phyloP scores from a whole-genome alignment of 1,140 invertebrate species.

The Ceratoteleas bidentatus region DNA sequence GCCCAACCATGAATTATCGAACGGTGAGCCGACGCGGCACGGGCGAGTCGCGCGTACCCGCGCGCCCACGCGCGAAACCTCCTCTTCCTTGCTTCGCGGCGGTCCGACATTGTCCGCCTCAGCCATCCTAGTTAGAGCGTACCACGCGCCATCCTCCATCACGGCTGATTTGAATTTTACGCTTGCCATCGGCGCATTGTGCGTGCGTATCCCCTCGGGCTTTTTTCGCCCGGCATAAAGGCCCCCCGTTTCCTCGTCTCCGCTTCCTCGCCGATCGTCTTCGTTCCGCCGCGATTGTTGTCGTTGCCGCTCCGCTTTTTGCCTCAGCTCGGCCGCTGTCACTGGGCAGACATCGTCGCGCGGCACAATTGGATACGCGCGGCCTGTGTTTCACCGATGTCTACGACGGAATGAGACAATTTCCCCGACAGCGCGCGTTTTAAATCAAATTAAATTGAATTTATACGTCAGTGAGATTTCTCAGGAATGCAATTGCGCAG shows the following conservation, averaged over 20 bases:
- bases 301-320: constrained; percentile 3
- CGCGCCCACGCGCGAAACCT: constrained; percentile 62
- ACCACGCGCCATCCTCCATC: constrained; percentile 69
- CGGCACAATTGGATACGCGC: constrained; percentile 45
- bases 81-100: constrained; percentile 40
- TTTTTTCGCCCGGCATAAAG: constrained; percentile 24
- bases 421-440: constrained; percentile 55
- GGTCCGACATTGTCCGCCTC: constrained; percentile 37
- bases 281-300: background rate
- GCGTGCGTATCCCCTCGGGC: constrained; percentile 39
- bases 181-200: constrained; percentile 71
- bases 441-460: constrained; percentile 67
- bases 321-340: constrained; percentile 2
- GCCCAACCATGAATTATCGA: constrained; percentile 40
- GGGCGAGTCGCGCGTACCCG: constrained; percentile 55
- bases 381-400: constrained; percentile 58
- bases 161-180: constrained; percentile 77
- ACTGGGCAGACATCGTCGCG: constrained; percentile 23
- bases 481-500: constrained; percentile 57
- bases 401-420: constrained; percentile 57
- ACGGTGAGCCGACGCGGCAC: constrained; percentile 23
- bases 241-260: background rate
- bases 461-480: constrained; percentile 61
- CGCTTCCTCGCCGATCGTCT: background rate
- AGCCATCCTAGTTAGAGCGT: constrained; percentile 72